Percentiles rank a stretch among this genome's conserved stretches.
These are phyloP conservation scores for Drosophila arawakana DNA, from an alignment of 1,140 invertebrate genomes.

Conservation along the genomic window DNA sequence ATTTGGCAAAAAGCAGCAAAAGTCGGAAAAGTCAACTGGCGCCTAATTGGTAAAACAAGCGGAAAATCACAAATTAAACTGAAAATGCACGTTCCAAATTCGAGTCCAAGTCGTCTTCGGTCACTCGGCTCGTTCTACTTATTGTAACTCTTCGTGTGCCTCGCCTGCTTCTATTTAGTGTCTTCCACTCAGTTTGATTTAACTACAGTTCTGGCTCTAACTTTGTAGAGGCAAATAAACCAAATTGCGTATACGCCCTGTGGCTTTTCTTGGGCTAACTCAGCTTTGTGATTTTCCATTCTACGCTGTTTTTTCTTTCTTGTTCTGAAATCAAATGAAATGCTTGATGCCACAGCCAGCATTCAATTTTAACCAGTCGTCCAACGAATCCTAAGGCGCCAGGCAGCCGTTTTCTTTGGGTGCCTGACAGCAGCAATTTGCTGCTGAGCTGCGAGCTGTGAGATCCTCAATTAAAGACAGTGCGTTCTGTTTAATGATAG, in stretches of 20 bases:
- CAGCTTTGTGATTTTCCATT: slow-evolving; percentile 58
- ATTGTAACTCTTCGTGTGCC: not conserved
- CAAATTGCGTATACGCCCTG: slow-evolving; percentile 77
- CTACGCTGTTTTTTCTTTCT: not conserved
- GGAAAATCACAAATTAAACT: slow-evolving; percentile 78
- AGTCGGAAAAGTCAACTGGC: slow-evolving; percentile 75
- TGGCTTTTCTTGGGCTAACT: slow-evolving; percentile 16
- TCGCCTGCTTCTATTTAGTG: not conserved
- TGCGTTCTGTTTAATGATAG: slow-evolving; percentile 27
- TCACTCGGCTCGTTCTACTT: not conserved
- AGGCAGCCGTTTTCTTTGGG: slow-evolving; percentile 5
- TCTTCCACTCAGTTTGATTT: slow-evolving; percentile 3
- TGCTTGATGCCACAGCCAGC: slow-evolving; percentile 8
- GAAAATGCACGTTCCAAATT: slow-evolving; percentile 52
- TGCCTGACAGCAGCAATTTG: slow-evolving; percentile 16
- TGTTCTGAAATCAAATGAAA: slow-evolving; percentile 59
- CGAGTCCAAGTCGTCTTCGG: slow-evolving; percentile 24
- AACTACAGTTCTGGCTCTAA: slow-evolving; percentile 1
- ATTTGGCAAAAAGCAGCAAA: not conserved
- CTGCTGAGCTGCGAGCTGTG: slow-evolving; percentile 3
- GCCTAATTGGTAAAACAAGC: slow-evolving; percentile 81
- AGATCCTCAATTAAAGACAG: slow-evolving; percentile 41
- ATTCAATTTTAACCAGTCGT: slow-evolving; percentile 29
- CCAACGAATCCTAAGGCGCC: not conserved
- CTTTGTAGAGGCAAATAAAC: slow-evolving; percentile 57